Base-by-base conservation (phyloP, 2,888 invertebrate species). In the Molanna angustata region DNA sequence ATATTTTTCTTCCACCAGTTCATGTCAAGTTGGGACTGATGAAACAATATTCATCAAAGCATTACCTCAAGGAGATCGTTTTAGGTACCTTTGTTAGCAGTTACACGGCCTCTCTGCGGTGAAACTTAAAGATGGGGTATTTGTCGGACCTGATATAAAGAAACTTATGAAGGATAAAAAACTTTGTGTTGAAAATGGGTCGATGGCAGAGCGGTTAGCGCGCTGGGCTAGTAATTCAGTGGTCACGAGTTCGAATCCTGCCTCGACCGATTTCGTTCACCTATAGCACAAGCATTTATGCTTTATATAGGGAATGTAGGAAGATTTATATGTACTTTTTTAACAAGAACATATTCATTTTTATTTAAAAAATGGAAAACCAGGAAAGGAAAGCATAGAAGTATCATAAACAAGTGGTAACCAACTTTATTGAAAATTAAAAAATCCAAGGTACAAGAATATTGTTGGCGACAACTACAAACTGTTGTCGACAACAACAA, bases 161-260 rank as follows among this genome's bases (percentile, higher is more conserved):
- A 35, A 35, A 35, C 35, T 35, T 35, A 9, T 35, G 35, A 35
- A 35, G 35, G 35, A 35, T 35, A 14, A 35, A n/a, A 35, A 35
- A 4, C 35, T 35, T 27, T 11, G 27, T 7, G 27, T 27, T 27
- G 11, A 27, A n/a, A n/a, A n/a, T n/a, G n/a, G n/a, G n/a, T n/a
- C n/a, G n/a, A n/a, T n/a, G n/a, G n/a, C n/a, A n/a, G n/a, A n/a
- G n/a, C n/a, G n/a, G n/a, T n/a, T n/a, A n/a, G n/a, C n/a, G n/a
- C n/a, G n/a, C n/a, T n/a, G n/a, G n/a, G n/a, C n/a, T n/a, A n/a
- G n/a, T n/a, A n/a, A n/a, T n/a, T n/a, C n/a, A n/a, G n/a, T n/a
- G n/a, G n/a, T n/a, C n/a, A n/a, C n/a, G n/a, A n/a, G n/a, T n/a
- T n/a, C n/a, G n/a, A n/a, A n/a, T n/a, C n/a, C n/a, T n/a, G n/a